phyloP scores from a whole-genome alignment of 2,113 vertebrate species.

The Ptychochromis oligacanthus region DNA sequence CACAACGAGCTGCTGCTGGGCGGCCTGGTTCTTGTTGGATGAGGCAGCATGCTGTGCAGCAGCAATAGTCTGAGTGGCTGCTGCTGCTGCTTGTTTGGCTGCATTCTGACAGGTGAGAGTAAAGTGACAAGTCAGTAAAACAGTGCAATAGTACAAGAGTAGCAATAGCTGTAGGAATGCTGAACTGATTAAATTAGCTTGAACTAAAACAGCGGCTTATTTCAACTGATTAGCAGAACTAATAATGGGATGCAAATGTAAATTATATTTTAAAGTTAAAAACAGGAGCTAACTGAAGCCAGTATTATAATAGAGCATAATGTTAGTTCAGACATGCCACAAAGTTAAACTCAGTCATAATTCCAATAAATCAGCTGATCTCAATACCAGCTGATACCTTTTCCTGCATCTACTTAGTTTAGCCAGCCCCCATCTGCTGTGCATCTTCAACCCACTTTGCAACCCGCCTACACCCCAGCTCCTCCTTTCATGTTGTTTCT shows the following conservation, averaged over 20 bases:
- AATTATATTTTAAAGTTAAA: background rate
- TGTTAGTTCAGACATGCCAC: background rate
- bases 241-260: background rate
- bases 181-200: background rate
- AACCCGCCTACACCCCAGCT: too few relatives aligned
- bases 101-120: slow-evolving; percentile 82
- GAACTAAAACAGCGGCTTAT: background rate
- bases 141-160: background rate
- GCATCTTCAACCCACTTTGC: too few relatives aligned
- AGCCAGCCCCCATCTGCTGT: too few relatives aligned
- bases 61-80: slow-evolving; percentile 93
- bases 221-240: background rate
- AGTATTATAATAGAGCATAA: background rate
- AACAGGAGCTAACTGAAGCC: background rate
- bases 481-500: too few relatives aligned
- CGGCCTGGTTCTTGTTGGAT: slow-evolving; percentile 89
- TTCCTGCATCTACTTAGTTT: too few relatives aligned
- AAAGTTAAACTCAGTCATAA: background rate
- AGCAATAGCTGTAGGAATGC: background rate
- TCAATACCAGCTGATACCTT: too few relatives aligned
- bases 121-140: background rate
- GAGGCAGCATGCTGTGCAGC: slow-evolving; percentile 91
- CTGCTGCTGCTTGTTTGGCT: slow-evolving; percentile 93
- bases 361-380: background rate
- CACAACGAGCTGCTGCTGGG: slow-evolving; percentile 92